phyloP scores from a whole-genome alignment of 2,113 vertebrate species.

The Sapajus apella region DNA sequence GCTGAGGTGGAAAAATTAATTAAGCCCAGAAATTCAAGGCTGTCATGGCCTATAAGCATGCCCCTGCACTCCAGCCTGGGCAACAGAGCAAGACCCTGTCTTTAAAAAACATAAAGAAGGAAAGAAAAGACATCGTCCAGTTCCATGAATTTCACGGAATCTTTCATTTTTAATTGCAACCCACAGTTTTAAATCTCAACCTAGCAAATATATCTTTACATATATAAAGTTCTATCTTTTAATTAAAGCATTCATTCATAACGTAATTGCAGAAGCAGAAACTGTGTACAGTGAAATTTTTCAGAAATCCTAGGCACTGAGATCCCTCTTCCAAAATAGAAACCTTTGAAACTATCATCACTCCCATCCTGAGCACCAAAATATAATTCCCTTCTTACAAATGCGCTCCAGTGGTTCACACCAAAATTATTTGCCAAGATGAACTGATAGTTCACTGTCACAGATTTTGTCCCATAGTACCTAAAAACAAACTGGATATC shows the following conservation, averaged over 20 bases:
- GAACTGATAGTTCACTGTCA: neutral
- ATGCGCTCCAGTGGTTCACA: neutral
- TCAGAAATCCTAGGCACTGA: neutral
- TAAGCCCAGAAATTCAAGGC: too few species aligned
- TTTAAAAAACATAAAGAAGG: too few species aligned
- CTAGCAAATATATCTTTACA: neutral
- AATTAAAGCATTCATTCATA: constrained; percentile 11
- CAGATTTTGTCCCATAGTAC: neutral
- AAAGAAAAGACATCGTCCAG: too few species aligned
- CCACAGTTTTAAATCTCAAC: neutral
- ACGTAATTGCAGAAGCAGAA: neutral
- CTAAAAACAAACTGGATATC: neutral
- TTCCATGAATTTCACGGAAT: constrained; percentile 7
- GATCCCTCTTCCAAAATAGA: neutral
- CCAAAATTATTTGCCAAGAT: neutral
- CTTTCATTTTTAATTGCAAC: constrained; percentile 35
- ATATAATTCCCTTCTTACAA: neutral
- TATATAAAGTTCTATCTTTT: neutral
- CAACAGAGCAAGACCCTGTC: too few species aligned
- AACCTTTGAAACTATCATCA: neutral
- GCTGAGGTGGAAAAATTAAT: too few species aligned
- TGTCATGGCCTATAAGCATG: too few species aligned
- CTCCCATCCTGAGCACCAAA: neutral
- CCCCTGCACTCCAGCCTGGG: too few species aligned
- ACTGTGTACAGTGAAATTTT: neutral